Base-by-base conservation (phyloP, 2,797 vertebrate genomes). In the Megaceryle alcyon region DNA sequence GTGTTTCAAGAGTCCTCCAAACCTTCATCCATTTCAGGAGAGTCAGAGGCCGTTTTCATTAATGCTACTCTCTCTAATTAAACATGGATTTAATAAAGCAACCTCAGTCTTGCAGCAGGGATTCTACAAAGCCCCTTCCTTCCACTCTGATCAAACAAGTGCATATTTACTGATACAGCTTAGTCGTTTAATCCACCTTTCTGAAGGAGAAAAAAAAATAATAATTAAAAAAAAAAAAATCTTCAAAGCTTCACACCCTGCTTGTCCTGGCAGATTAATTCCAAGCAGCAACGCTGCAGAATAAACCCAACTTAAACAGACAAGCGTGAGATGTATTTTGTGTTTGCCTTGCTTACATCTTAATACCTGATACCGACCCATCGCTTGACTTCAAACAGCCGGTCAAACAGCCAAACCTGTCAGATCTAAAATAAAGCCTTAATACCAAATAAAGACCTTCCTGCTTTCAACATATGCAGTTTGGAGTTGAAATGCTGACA, bases 51-150 rank as follows among this genome's bases (percentile, higher is more conserved):
- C 82, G 71, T 64, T 88, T 85, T 68, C 81, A 92, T 77, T 92
- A 95, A 93, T 5, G 39, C 82, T 90, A 53, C 61, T 90, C 77
- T 69, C 88, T 56, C 79, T 88, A 94, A 94, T 92, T 94, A 95
- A 94, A 91, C 0, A 3, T 1, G 8, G 88, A 93, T 93, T 93
- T 90, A 71, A 49, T 80, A 87, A 92, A 85, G 69, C 82, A 78
- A 31, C 63, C 71, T 53, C 78, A 64, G 75, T 39, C 80, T 61
- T 79, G 80, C 85, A 88, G 81, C 86, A 85, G 81, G 83, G 96
- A 79, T 86, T 60, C 71, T 68, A 66, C 53, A 92, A 35, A 78
- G 53, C 12, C 37, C 78, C 19, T 69, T 86, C 84, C 70, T 75
- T 73, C 64, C 73, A 33, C 56, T 48, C 86, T 78, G 33, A 84